Conservation (phyloP, 1,140 invertebrate genomes). For the Steinernema khuongi region DNA sequence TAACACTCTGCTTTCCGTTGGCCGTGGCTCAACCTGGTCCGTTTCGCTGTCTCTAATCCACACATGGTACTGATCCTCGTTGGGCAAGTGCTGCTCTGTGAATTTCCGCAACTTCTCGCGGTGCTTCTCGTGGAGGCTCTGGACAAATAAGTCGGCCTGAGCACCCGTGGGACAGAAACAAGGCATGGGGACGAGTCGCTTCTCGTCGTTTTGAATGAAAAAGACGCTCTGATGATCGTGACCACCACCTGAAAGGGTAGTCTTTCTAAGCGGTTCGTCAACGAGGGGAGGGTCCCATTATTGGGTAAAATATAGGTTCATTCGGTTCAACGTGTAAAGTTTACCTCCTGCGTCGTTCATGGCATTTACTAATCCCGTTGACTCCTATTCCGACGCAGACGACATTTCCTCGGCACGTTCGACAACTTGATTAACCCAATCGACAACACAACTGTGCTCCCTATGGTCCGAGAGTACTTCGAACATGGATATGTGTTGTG, state of each 20-base stretch:
- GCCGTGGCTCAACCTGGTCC: conserved; percentile 11
- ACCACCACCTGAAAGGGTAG: neutral
- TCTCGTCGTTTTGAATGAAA: conserved; percentile 7
- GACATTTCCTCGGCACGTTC: no score
- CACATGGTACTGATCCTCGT: neutral
- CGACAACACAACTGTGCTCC: no score
- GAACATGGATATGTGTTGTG: no score
- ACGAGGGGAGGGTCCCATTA: neutral
- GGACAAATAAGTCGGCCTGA: neutral
- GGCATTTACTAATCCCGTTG: no score
- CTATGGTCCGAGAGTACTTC: no score
- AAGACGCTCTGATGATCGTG: neutral
- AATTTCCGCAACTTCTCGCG: conserved; percentile 3
- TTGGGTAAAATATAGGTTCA: neutral
- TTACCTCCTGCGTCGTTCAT: neutral
- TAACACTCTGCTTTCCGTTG: no score
- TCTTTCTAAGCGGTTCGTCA: neutral
- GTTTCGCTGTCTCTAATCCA: neutral
- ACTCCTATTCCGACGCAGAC: no score
- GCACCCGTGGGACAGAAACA: conserved; percentile 5
- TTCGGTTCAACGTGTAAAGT: no score
- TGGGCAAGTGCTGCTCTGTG: neutral
- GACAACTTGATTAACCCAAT: no score
- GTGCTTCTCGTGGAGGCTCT: neutral
- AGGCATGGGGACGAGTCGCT: conserved; percentile 1